These are phyloP conservation scores for Acrocephalus kingi DNA, from an alignment of 2,113 vertebrate genomes.

Conservation along the genomic window DNA sequence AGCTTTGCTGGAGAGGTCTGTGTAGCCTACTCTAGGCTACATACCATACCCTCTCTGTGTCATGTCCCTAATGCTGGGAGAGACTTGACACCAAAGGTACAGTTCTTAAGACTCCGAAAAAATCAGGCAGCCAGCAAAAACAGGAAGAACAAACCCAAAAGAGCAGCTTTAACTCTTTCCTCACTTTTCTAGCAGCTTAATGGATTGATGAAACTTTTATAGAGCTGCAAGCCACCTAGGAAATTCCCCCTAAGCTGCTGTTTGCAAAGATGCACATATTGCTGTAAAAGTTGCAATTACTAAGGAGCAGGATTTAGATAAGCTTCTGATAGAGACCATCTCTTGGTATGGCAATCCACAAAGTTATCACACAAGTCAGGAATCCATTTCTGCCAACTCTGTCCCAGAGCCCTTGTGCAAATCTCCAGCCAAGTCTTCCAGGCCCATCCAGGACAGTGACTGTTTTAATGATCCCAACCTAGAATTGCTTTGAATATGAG, in stretches of 20 bases:
- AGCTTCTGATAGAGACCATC: background rate
- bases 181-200: background rate
- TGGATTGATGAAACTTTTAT: background rate
- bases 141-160: background rate
- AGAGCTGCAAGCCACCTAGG: background rate
- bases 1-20: background rate
- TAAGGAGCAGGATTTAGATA: background rate
- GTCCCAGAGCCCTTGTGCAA: background rate
- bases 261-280: background rate
- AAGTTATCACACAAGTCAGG: background rate
- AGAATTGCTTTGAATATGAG: background rate
- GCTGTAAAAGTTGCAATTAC: background rate
- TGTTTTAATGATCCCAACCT: background rate
- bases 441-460: fast-evolving
- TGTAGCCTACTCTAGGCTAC: background rate
- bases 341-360: background rate
- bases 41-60: background rate
- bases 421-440: background rate
- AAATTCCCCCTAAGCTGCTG: background rate
- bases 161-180: background rate
- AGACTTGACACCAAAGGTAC: background rate
- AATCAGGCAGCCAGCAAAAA: background rate
- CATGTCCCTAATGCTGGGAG: fast-evolving
- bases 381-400: background rate
- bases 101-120: background rate